phyloP scores from a whole-genome alignment of 1,140 invertebrate species.

The Papilio dardanus region DNA sequence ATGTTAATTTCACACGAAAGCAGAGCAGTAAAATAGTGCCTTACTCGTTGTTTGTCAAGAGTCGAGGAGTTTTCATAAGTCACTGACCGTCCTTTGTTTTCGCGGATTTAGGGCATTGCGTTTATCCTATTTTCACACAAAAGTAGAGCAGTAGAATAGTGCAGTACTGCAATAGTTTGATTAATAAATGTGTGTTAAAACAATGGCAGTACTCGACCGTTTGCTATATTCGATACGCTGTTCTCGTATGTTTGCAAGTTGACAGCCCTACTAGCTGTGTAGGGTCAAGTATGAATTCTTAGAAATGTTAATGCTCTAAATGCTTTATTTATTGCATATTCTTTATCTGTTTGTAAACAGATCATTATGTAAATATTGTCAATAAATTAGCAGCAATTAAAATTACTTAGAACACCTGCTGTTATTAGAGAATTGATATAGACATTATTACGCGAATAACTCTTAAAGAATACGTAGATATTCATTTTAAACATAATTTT shows the following conservation, averaged over 20 bases:
- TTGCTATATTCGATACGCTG: too few relatives aligned
- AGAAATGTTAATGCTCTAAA: conserved; percentile 26
- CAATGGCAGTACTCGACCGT: neutral
- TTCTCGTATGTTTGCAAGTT: neutral
- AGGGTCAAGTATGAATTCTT: neutral
- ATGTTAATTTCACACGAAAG: too few relatives aligned
- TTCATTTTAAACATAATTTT: too few relatives aligned
- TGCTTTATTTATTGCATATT: conserved; percentile 36
- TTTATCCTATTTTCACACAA: too few relatives aligned
- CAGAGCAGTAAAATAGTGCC: too few relatives aligned
- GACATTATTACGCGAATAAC: neutral
- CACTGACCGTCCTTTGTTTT: too few relatives aligned
- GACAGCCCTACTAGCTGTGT: neutral
- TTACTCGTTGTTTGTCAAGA: too few relatives aligned
- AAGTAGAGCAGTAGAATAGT: too few relatives aligned
- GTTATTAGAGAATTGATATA: neutral
- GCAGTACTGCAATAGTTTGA: neutral
- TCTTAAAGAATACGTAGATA: neutral
- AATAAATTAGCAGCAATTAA: neutral
- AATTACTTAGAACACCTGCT: neutral
- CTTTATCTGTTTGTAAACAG: conserved; percentile 2
- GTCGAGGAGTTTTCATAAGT: too few relatives aligned
- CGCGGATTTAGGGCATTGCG: too few relatives aligned
- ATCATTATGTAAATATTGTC: conserved; percentile 3
- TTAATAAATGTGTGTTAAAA: neutral